Percentiles rank a stretch among this genome's conserved stretches.
Evolutionary conservation across 2,888 invertebrate species (phyloP).

Genomic region (Agrochola lychnidis): DNA sequence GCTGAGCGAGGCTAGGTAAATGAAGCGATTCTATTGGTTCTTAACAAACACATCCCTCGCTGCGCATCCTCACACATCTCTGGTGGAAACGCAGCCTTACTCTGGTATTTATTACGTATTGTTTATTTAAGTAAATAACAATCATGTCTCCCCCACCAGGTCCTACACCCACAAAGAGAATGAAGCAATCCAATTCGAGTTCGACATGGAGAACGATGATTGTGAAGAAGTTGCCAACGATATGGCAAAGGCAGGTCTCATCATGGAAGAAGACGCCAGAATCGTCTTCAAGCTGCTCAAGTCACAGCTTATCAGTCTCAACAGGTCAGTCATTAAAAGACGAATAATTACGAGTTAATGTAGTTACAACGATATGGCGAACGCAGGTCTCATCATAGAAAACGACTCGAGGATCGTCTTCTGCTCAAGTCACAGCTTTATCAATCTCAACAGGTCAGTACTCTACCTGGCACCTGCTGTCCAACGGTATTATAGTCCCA

Average conservation of each 20-base stretch:
- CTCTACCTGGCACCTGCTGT: too few relatives aligned
- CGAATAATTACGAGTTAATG: too few relatives aligned
- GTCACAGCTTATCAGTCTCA: constrained; percentile 95
- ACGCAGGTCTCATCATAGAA: too few relatives aligned
- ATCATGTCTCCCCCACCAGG: constrained; percentile 65
- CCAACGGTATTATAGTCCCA: too few relatives aligned
- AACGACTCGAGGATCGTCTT: constrained; percentile 95
- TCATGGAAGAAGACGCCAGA: constrained; percentile 98
- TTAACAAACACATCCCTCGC: too few relatives aligned
- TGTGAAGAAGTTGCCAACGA: constrained; percentile 98
- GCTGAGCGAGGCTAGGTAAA: too few relatives aligned
- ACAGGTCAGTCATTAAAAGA: constrained; percentile 75
- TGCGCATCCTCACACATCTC: too few relatives aligned
- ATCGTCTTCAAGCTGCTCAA: constrained; percentile 97
- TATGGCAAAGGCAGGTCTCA: constrained; percentile 98
- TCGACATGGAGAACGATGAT: constrained; percentile 97
- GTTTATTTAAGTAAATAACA: not conserved
- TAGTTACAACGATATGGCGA: too few relatives aligned
- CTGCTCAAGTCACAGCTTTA: constrained; percentile 97
- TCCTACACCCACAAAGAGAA: constrained; percentile 99
- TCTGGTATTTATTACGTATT: not conserved
- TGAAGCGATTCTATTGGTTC: too few relatives aligned
- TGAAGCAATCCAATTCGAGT: constrained; percentile 99
- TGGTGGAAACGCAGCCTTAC: not conserved
- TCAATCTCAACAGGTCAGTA: constrained; percentile 91